Percentiles rank a stretch among this genome's conserved stretches.
Conservation (phyloP, 2,888 invertebrate species). For the Pyrgus malvae region DNA sequence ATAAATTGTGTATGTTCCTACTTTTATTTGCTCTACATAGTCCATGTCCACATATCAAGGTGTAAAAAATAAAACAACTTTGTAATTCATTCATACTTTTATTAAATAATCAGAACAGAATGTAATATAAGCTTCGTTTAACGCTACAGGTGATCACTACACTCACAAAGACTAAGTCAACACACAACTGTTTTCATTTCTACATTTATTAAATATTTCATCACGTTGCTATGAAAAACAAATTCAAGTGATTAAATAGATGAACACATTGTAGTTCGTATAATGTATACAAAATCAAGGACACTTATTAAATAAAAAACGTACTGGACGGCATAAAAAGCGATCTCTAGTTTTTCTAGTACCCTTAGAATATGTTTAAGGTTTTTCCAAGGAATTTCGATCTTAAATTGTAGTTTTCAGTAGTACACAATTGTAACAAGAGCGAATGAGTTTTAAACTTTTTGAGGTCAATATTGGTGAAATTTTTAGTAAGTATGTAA, state of each 20-base stretch:
- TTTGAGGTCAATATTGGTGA: no score
- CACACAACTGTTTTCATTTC: slow-evolving; percentile 9
- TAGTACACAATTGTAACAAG: no score
- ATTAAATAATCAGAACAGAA: slow-evolving; percentile 6
- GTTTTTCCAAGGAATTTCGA: no score
- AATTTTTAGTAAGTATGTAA: no score
- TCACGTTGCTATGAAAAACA: background rate
- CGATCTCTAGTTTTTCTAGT: background rate
- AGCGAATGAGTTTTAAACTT: no score
- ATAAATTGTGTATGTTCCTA: no score
- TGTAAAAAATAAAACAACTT: background rate
- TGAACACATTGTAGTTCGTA: slow-evolving; percentile 62
- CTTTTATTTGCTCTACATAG: no score
- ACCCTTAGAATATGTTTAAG: no score
- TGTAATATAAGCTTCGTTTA: slow-evolving; percentile 37
- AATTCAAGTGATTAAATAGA: slow-evolving; percentile 35
- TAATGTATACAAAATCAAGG: slow-evolving; percentile 50
- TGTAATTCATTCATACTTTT: slow-evolving; percentile 7
- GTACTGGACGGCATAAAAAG: slow-evolving; percentile 57
- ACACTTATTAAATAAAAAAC: slow-evolving; percentile 49
- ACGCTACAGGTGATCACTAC: slow-evolving; percentile 37
- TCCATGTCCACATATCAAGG: no score
- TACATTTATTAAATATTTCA: slow-evolving; percentile 2
- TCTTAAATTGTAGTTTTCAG: no score
- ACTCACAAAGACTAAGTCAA: slow-evolving; percentile 23